Evolutionary conservation across 1,140 invertebrate genomes (phyloP).

Genomic region (Scaptodrosophila lebanonensis): DNA sequence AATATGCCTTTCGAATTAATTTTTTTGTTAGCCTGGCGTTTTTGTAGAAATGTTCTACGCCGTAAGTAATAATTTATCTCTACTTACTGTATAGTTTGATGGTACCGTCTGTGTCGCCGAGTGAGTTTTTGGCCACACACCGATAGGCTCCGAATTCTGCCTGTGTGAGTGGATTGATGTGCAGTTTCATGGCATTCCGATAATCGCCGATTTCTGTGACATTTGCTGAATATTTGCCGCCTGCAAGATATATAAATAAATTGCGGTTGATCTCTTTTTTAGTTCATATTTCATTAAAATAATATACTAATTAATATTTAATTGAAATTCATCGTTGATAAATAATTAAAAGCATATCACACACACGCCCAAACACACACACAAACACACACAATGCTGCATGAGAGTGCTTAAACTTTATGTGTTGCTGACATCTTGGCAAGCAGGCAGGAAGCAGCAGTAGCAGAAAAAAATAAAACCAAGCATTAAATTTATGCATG

Average conservation of each 20-base stretch:
- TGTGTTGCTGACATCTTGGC: conserved; percentile 57
- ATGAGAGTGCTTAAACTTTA: too few species aligned
- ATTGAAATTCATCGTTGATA: conserved; percentile 61
- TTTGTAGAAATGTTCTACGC: too few species aligned
- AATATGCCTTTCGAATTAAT: too few species aligned
- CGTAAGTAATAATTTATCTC: too few species aligned
- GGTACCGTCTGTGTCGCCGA: conserved; percentile 91
- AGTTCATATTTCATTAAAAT: conserved; percentile 53
- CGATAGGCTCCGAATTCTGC: conserved; percentile 88
- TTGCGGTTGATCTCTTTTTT: conserved; percentile 13
- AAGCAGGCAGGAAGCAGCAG: neutral
- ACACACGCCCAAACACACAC: conserved; percentile 19
- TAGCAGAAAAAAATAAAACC: too few species aligned
- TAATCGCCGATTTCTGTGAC: conserved; percentile 82
- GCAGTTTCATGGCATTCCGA: conserved; percentile 87
- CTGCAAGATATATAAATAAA: too few species aligned
- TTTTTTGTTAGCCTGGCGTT: too few species aligned
- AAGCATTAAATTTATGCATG: conserved; percentile 51
- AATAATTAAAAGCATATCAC: conserved; percentile 68
- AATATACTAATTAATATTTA: conserved; percentile 66
- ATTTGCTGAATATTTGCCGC: conserved; percentile 85
- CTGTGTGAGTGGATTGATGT: conserved; percentile 82
- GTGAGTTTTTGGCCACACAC: conserved; percentile 92
- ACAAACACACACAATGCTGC: conserved; percentile 24
- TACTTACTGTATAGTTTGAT: conserved; percentile 90